A percentile compares a stretch with the other conserved stretches of the same genome.
Conservation (phyloP, 1,140 invertebrate genomes). For the Dendrolimus punctatus region DNA sequence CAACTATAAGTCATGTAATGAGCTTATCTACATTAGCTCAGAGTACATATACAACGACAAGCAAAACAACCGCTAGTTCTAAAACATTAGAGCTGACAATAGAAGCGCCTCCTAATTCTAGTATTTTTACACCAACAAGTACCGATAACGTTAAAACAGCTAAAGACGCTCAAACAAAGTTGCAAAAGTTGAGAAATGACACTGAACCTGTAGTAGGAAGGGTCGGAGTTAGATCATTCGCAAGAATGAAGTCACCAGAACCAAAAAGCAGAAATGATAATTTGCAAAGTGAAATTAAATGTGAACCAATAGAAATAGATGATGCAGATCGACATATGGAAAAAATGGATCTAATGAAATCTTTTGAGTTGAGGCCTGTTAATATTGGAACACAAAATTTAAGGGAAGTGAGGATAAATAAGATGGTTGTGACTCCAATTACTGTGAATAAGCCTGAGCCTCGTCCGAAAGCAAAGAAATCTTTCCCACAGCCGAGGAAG, state of each 20-base stretch:
- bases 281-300: conserved; percentile 55
- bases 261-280: conserved; percentile 19
- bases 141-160: conserved; percentile 38
- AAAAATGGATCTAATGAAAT: conserved; percentile 56
- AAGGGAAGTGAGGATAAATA: conserved; percentile 52
- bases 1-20: conserved; percentile 46
- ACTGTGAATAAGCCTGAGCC: conserved; percentile 27
- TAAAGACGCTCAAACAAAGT: conserved; percentile 39
- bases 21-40: conserved; percentile 35
- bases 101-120: conserved; percentile 26
- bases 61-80: conserved; percentile 12
- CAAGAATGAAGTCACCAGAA: conserved; percentile 47
- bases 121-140: conserved; percentile 44
- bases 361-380: conserved; percentile 48
- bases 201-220: conserved; percentile 31
- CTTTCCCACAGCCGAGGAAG: conserved; percentile 51
- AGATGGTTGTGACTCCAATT: conserved; percentile 32
- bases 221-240: conserved; percentile 56
- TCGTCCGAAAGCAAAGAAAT: conserved; percentile 44
- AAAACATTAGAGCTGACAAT: conserved; percentile 29
- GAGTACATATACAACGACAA: conserved; percentile 10
- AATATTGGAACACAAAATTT: conserved; percentile 31
- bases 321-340: conserved; percentile 45
- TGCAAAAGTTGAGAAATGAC: conserved; percentile 33
- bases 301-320: conserved; percentile 56